These are phyloP conservation scores for Zygogramma bicolorata DNA, from an alignment of 2,888 invertebrate species.

Conservation along the genomic window DNA sequence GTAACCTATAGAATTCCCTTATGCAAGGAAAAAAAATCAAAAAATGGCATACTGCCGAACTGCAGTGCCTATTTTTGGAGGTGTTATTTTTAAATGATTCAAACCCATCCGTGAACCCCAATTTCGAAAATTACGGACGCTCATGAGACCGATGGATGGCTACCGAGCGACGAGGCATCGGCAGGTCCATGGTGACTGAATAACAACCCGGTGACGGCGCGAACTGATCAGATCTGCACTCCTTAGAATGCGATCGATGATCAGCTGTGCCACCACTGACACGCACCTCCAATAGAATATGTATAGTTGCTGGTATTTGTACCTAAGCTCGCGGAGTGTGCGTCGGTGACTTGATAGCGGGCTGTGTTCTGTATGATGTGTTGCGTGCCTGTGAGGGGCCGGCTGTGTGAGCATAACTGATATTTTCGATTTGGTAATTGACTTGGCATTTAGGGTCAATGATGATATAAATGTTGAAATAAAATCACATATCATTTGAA, in stretches of 20 bases:
- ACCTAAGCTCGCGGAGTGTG: conserved; percentile 22
- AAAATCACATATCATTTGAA: too few species aligned
- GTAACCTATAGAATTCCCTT: too few species aligned
- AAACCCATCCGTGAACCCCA: conserved; percentile 71
- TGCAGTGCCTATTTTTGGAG: conserved; percentile 71
- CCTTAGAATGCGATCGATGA: conserved; percentile 70
- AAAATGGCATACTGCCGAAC: conserved; percentile 70
- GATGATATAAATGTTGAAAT: too few species aligned
- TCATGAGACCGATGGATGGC: conserved; percentile 71
- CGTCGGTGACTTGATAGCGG: conserved; percentile 25
- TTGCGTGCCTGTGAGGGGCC: not conserved
- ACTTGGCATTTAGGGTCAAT: too few species aligned
- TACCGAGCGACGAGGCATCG: conserved; percentile 71
- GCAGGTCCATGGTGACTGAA: conserved; percentile 72
- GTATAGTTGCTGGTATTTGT: conserved; percentile 44
- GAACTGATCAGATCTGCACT: conserved; percentile 75
- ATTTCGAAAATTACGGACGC: conserved; percentile 75
- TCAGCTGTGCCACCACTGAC: conserved; percentile 75
- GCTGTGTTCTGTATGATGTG: not conserved
- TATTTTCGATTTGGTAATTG: too few species aligned
- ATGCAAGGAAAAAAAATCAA: conserved; percentile 49
- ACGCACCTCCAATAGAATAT: conserved; percentile 68
- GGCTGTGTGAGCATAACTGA: too few species aligned
- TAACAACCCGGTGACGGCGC: conserved; percentile 74
- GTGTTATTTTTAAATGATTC: conserved; percentile 68